A percentile compares a stretch with the other conserved stretches of the same genome.
Evolutionary conservation across 2,797 vertebrate genomes (phyloP).

Genomic region (Garrulus glandarius): DNA sequence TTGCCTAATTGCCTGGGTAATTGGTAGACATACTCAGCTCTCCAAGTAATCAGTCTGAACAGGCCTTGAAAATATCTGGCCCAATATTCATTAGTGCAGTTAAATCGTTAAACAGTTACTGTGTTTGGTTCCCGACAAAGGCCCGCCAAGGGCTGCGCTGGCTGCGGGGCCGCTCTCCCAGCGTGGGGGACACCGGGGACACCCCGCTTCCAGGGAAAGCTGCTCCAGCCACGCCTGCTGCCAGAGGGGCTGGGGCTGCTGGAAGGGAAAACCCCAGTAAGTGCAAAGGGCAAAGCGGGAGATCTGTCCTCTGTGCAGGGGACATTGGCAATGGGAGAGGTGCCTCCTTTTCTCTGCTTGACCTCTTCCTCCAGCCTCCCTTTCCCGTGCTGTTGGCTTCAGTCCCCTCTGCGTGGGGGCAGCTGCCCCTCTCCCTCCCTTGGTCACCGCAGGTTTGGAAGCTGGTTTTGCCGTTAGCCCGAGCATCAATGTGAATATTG

Average conservation of each 20-base stretch:
- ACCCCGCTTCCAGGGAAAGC: accelerated
- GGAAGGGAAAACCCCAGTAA: neutral
- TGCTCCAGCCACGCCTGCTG: accelerated
- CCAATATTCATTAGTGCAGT: slow-evolving; percentile 98
- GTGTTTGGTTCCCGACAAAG: slow-evolving; percentile 74
- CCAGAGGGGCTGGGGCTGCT: neutral
- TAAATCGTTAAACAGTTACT: slow-evolving; percentile 82
- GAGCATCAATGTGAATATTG: slow-evolving; percentile 27
- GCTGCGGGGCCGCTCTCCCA: accelerated
- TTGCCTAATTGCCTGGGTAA: slow-evolving; percentile 99
- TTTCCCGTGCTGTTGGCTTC: accelerated
- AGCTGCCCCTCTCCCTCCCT: neutral
- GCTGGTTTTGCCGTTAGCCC: slow-evolving; percentile 38
- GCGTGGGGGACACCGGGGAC: neutral
- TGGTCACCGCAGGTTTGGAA: neutral
- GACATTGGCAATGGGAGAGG: accelerated
- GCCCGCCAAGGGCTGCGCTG: slow-evolving; percentile 52
- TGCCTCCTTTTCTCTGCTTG: accelerated
- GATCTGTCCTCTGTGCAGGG: neutral
- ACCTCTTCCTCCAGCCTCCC: neutral
- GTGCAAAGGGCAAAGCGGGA: accelerated
- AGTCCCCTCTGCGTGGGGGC: neutral
- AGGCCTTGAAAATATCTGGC: slow-evolving; percentile 97
- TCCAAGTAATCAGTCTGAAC: slow-evolving; percentile 99
- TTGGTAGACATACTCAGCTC: slow-evolving; percentile 99